Base-by-base conservation (phyloP, 2,797 vertebrate genomes). In the Epinephelus malabaricus region DNA sequence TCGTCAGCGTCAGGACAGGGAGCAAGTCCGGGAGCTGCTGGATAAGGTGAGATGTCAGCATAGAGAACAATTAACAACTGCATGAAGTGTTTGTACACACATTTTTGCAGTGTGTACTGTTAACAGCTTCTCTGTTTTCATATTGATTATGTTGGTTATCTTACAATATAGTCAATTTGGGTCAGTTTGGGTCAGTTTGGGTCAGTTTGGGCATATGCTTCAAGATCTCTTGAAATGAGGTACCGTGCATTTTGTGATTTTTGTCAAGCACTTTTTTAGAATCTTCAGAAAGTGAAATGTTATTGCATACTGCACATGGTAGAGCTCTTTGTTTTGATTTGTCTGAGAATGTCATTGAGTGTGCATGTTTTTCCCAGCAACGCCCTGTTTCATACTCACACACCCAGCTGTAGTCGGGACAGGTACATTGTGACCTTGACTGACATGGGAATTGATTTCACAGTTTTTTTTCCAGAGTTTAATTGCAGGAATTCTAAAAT, bases 11-110 rank as follows among this genome's bases (percentile, higher is more conserved):
- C 87, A 90, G 18, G 77, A 94, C 80, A 91, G 93, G 69, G 76
- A 82, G 53, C 96, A 97, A 86, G 92, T 96, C 46, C 8, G 5
- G 1, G 76, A 89, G 43, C 94, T 97, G 34, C 87, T 97, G 89
- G 54, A 86, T 19, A 92, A 95, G 88, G 92, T 96, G 58, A 92
- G 90, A 23, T 18, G 3, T 11, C 3, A 3, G 10, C 0, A 1
- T 19, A 0, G 5, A 25, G 45, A 58, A 34, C 12, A 34, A 8
- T 34, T 34, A 0, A 25, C 17, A 50, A 9, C 1, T 27, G 5
- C 12, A 12, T 59, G 14, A 64, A 21, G 68, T 43, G 5, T 38
- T 71, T 55, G 8, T 14, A 6, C 18, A 53, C 9, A 27, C n/a
- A 34, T 21, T 64, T 60, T 34, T 60, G 12, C 5, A 43, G 21